Percentiles rank a stretch among this genome's conserved stretches.
Evolutionary conservation across 1,140 invertebrate species (phyloP).

Genomic region (Cydia amplana): DNA sequence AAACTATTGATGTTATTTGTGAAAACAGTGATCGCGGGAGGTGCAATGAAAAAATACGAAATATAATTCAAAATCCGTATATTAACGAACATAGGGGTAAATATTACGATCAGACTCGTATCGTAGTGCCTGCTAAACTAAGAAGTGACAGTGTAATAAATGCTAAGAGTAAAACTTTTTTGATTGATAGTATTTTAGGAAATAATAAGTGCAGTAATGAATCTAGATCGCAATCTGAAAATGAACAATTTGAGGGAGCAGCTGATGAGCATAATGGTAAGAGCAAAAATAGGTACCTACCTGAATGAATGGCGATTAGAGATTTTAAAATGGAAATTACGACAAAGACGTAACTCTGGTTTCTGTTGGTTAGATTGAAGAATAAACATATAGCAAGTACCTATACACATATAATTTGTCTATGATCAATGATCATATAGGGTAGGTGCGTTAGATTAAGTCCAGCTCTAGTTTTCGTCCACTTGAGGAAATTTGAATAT

Average conservation of each 20-base stretch:
- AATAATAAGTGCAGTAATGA: constrained; percentile 53
- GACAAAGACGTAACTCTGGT: too few relatives aligned
- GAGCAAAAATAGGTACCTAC: neutral
- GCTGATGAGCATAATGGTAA: constrained; percentile 73
- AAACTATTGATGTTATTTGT: constrained; percentile 74
- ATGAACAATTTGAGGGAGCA: constrained; percentile 56
- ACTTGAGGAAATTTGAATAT: too few relatives aligned
- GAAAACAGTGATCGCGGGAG: constrained; percentile 60
- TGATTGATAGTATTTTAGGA: constrained; percentile 74
- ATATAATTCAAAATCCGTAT: constrained; percentile 40
- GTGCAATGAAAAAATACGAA: constrained; percentile 43
- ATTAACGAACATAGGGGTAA: constrained; percentile 41
- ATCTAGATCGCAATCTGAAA: constrained; percentile 39
- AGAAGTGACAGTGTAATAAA: constrained; percentile 44
- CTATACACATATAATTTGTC: too few relatives aligned
- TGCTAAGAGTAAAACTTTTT: constrained; percentile 68
- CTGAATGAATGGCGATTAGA: too few relatives aligned
- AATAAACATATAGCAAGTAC: too few relatives aligned
- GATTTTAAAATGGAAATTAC: too few relatives aligned
- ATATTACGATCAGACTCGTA: constrained; percentile 49
- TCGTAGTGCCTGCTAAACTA: constrained; percentile 45
- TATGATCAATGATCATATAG: too few relatives aligned
- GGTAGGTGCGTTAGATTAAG: too few relatives aligned
- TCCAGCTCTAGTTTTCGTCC: too few relatives aligned
- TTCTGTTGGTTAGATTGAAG: too few relatives aligned